Conservation (phyloP, 2,888 invertebrate species). For the Brachypalpus laphriformis region DNA sequence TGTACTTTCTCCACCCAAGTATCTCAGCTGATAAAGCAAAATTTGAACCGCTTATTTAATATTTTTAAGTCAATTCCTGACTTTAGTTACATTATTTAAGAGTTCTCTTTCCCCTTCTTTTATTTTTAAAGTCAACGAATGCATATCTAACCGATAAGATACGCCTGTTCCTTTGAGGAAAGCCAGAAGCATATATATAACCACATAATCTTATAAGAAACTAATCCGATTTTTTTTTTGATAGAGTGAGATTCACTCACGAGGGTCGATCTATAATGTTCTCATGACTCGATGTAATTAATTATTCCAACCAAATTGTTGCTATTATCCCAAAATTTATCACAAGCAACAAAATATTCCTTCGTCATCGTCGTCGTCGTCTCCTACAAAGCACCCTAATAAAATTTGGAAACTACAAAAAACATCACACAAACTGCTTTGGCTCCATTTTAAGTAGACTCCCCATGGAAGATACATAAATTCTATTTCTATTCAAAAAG, state of each 20-base stretch:
- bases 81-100: not conserved
- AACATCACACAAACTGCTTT: not conserved
- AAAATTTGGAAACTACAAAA: not conserved
- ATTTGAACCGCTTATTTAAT: no score
- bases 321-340: constrained; percentile 62
- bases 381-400: not conserved
- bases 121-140: not conserved
- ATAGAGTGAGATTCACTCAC: not conserved
- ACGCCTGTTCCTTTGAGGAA: not conserved
- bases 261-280: not conserved
- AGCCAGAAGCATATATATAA: not conserved
- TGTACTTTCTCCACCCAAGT: no score
- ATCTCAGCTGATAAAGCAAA: no score
- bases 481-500: constrained; percentile 28
- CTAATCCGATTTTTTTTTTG: not conserved
- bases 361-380: not conserved
- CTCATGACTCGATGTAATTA: constrained; percentile 23
- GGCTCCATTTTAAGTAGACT: constrained; percentile 42
- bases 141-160: not conserved
- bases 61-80: no score
- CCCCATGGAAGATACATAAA: constrained; percentile 24
- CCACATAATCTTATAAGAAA: not conserved
- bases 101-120: not conserved
- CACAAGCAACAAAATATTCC: constrained; percentile 49
- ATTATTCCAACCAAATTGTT: constrained; percentile 53